phyloP scores from a whole-genome alignment of 2,797 vertebrate species.

The Philypnodon macrostomus region DNA sequence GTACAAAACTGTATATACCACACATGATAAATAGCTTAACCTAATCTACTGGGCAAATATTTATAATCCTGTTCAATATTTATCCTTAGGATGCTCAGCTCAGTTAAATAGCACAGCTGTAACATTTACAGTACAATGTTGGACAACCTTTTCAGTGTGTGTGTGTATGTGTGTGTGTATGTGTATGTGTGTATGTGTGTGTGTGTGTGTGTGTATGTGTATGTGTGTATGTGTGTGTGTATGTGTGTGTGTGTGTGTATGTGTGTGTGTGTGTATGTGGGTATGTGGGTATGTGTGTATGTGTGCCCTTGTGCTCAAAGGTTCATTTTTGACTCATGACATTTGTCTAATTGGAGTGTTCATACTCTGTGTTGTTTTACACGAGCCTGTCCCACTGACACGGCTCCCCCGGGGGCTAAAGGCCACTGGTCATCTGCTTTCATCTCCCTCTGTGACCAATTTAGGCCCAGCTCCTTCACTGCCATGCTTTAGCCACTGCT shows the following conservation, averaged over 20 bases:
- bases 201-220: too few species aligned
- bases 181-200: too few species aligned
- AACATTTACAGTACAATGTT: conserved; percentile 22
- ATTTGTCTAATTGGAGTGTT: conserved; percentile 66
- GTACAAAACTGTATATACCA: conserved; percentile 1
- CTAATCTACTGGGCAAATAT: conserved; percentile 9
- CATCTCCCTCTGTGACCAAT: conserved; percentile 66
- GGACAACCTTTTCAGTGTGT: conserved; percentile 55
- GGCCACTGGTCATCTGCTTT: conserved; percentile 48
- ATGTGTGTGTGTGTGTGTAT: too few species aligned
- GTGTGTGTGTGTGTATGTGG: too few species aligned
- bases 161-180: too few species aligned
- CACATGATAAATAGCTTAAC: neutral
- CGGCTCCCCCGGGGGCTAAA: conserved; percentile 49
- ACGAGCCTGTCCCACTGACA: conserved; percentile 25
- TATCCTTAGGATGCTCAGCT: conserved; percentile 7
- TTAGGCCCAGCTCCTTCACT: conserved; percentile 60
- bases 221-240: too few species aligned
- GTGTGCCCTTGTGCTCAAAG: conserved; percentile 38
- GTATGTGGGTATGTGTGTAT: too few species aligned
- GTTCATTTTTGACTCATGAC: conserved; percentile 58
- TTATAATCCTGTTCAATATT: neutral
- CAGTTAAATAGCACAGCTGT: neutral
- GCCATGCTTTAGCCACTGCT: conserved; percentile 26
- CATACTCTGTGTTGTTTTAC: conserved; percentile 37